Evolutionary conservation across 2,888 invertebrate genomes (phyloP).

Genomic region (Cerastoderma edule): DNA sequence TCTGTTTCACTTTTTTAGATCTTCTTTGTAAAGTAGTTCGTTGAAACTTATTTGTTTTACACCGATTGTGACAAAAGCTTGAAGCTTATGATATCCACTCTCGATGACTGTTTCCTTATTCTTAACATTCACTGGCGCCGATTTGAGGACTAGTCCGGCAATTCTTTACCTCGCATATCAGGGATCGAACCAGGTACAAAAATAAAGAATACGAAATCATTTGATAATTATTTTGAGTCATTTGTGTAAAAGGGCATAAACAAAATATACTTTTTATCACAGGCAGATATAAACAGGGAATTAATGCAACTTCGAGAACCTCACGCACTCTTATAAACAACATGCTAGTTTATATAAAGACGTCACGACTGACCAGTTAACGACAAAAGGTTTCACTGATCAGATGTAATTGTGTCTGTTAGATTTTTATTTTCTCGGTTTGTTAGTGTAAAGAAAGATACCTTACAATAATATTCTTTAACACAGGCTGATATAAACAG

Average conservation of each 20-base stretch:
- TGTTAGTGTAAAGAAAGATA: background rate
- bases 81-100: background rate
- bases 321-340: background rate
- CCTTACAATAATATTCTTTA: background rate
- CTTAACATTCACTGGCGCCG: background rate
- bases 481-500: slow-evolving; percentile 31
- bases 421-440: background rate
- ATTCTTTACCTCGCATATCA: too few species aligned
- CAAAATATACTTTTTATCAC: too few species aligned
- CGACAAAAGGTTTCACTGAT: background rate
- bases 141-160: too few species aligned
- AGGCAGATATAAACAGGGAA: too few species aligned
- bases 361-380: background rate
- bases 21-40: background rate
- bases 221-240: too few species aligned
- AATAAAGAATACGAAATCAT: too few species aligned
- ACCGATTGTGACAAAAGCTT: background rate
- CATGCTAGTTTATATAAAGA: background rate
- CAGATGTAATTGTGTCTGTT: background rate
- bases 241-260: too few species aligned
- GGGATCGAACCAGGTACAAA: too few species aligned
- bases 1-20: background rate
- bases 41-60: background rate
- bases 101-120: background rate
- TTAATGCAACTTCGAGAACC: too few species aligned